phyloP scores from a whole-genome alignment of 2,888 invertebrate genomes.

The Cosmopolites sordidus region DNA sequence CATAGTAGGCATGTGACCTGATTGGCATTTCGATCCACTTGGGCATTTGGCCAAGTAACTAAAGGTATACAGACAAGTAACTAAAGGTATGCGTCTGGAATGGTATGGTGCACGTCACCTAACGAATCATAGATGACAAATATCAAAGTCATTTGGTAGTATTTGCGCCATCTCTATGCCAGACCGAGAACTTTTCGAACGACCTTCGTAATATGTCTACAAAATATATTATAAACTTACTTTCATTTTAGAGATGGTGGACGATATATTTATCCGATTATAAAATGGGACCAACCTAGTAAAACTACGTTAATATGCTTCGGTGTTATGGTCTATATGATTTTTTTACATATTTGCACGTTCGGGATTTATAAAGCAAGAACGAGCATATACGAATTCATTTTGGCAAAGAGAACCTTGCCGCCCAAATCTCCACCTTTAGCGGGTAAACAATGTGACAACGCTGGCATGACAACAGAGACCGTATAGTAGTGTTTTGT shows the following conservation, averaged over 20 bases:
- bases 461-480: conserved; percentile 35
- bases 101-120: too few relatives aligned
- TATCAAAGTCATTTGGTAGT: too few relatives aligned
- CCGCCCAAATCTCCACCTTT: conserved; percentile 23
- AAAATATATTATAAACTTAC: too few relatives aligned
- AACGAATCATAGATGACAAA: too few relatives aligned
- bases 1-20: too few relatives aligned
- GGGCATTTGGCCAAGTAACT: too few relatives aligned
- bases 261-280: conserved; percentile 66
- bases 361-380: conserved; percentile 52
- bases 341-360: conserved; percentile 58
- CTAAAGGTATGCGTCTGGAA: too few relatives aligned
- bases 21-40: too few relatives aligned
- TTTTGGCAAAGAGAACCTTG: conserved; percentile 12
- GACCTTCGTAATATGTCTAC: too few relatives aligned
- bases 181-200: too few relatives aligned
- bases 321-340: conserved; percentile 56
- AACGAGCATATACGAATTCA: conserved; percentile 20
- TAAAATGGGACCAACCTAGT: conserved; percentile 70
- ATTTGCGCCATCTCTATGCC: too few relatives aligned
- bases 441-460: conserved; percentile 31
- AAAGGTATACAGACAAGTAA: too few relatives aligned
- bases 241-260: conserved; percentile 55
- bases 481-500: conserved; percentile 25
- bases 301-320: conserved; percentile 55